Base-by-base conservation (phyloP, 2,888 invertebrate species). In the Axea sp. region DNA sequence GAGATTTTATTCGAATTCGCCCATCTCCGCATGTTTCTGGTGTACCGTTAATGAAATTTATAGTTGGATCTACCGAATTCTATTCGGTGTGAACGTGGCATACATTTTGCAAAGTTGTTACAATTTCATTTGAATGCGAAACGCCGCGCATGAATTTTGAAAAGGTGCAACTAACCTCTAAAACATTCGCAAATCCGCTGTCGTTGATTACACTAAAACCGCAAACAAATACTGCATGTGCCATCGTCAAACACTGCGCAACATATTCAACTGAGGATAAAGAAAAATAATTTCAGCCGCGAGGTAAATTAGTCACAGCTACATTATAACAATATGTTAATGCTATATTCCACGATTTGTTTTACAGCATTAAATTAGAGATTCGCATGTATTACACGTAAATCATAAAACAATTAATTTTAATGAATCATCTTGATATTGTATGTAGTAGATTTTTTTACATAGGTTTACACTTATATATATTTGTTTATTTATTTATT, bases 11-110 rank as follows among this genome's bases (percentile, higher is more conserved):
- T 49, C 62, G 33, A 15, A 37, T 62, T 62, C 15, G 26, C 45
- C 62, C 47, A 71, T 71, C 47, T 62, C 39, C 30, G 14, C 47
- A n/a, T 57, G 57, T 49, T 72, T 53, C 39, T 57, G 57, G 71
- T 41, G 43, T 41, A 35, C 62, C 26, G 64, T 72, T 73, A 73
- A 73, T 68, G 68, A 73, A 68, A 73, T 73, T 68, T 68, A 67
- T 62, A 62, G 62, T 53, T 59, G 62, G 6, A 55, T 31, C 57
- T 45, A 49, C 57, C 45, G 47, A 55, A 67, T 71, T 71, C 55
- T 39, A 57, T 62, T 62, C 53, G 39, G 62, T 30, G 57, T 62
- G 43, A 68, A 73, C 65, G 67, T 51, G 59, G 73, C 30, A 53
- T 65, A 59, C 67, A 67, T 73, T 53, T 60, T 60, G 55, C 60